Base-by-base conservation (phyloP, 2,888 invertebrate genomes). In the Listrodromus nycthemerus region DNA sequence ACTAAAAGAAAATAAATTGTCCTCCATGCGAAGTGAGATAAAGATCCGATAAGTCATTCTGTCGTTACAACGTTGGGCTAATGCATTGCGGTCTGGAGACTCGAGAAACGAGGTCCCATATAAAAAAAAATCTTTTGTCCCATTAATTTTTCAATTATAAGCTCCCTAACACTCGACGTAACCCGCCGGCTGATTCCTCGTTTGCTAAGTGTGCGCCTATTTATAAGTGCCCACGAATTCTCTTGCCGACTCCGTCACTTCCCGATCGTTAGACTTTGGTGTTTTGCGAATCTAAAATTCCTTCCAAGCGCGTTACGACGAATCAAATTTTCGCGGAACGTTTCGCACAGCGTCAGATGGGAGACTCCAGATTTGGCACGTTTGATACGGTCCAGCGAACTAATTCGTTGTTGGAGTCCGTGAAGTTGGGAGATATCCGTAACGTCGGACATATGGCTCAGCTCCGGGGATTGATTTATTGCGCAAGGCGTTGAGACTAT, bases 301-400 rank as follows among this genome's bases (percentile, higher is more conserved):
- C 70, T 48, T 30, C 58, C 80, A 66, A 80, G 58, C 55, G 8
- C 41, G 19, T 58, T 73, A 73, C 66, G 73, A 58, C 73, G 66
- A 80, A 74, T 80, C 67, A 48, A 45, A 73, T 33, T 55, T 80
- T 74, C 67, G 73, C 45, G 24, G 61, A 80, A 80, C 58, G 33
- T 77, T 13, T 50, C 61, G 4, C 24, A 30, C 24, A 30, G 7
- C 16, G 19, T 27, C 10, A 55, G 50, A 48, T 73, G 41, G 16
- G 10, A 24, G 16, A 3, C 13, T 70, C 21, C 30, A 37, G 73
- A 74, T 80, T 80, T 80, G 48, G 73, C 55, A 74, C 80, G 50
- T 73, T 73, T 67, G 45, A 24, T 37, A 73, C 58, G 70, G 30
- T 67, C 73, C 8, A 80, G 58, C 41, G 71, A 37, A 19, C 37